phyloP scores from a whole-genome alignment of 2,888 invertebrate species.

The Belgica antarctica region DNA sequence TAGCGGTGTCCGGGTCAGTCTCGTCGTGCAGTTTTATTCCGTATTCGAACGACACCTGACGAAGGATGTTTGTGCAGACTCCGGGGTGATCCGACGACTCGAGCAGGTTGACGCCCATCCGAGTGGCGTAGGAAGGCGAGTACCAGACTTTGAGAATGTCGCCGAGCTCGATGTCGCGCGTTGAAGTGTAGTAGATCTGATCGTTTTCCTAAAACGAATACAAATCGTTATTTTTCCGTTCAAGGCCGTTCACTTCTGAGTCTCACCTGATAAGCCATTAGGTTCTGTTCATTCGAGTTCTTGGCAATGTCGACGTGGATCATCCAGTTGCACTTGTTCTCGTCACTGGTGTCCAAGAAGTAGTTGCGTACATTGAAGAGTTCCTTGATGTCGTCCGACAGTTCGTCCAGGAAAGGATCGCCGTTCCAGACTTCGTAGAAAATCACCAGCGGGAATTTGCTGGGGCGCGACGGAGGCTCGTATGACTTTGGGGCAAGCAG shows the following conservation, averaged over 20 bases:
- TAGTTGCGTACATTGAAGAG: conserved; percentile 45
- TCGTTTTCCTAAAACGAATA: conserved; percentile 44
- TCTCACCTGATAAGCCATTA: conserved; percentile 45
- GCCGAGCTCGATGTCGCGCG: conserved; percentile 45
- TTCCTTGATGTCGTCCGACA: conserved; percentile 44
- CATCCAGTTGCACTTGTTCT: conserved; percentile 46
- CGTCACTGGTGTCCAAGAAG: conserved; percentile 45
- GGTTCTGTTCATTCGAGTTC: conserved; percentile 46
- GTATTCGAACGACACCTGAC: conserved; percentile 45
- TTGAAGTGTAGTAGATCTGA: conserved; percentile 46
- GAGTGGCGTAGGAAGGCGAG: conserved; percentile 45
- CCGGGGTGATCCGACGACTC: conserved; percentile 38
- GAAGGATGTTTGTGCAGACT: conserved; percentile 44
- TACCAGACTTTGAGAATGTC: conserved; percentile 46
- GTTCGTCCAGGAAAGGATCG: conserved; percentile 42
- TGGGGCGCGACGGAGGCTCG: conserved; percentile 43
- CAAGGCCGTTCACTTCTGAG: background rate
- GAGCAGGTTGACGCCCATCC: conserved; percentile 44
- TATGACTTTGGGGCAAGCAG: conserved; percentile 45
- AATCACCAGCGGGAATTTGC: conserved; percentile 45
- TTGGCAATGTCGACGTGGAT: conserved; percentile 45
- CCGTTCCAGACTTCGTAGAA: conserved; percentile 44
- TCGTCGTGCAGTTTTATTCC: conserved; percentile 43
- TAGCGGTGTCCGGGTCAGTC: conserved; percentile 18
- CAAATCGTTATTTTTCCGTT: background rate